phyloP scores from a whole-genome alignment of 1,140 invertebrate species.

The Neodiprion lecontei region DNA sequence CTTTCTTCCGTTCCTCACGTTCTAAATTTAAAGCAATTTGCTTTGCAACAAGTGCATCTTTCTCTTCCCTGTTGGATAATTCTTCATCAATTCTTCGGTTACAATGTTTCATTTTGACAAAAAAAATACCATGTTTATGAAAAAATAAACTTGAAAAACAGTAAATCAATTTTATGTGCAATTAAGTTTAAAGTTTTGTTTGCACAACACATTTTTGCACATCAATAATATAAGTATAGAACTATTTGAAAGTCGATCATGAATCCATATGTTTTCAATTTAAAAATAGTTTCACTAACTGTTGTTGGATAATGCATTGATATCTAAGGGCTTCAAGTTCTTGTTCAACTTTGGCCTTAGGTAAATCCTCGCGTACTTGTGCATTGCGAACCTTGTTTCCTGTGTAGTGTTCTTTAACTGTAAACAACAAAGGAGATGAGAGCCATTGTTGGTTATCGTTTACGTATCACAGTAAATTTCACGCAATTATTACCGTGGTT shows the following conservation, averaged over 20 bases:
- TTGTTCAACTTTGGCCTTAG: constrained; percentile 84
- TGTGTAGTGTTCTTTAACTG: constrained; percentile 83
- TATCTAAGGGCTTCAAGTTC: constrained; percentile 72
- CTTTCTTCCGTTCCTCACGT: constrained; percentile 66
- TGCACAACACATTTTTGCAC: too few species aligned
- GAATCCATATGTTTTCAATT: background rate
- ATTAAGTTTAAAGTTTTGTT: background rate
- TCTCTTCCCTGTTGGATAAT: constrained; percentile 67
- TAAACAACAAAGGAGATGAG: constrained; percentile 36
- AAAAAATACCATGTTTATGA: background rate
- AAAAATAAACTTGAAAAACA: constrained; percentile 4
- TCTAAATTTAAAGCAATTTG: constrained; percentile 71
- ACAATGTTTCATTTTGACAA: background rate
- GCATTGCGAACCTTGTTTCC: constrained; percentile 88
- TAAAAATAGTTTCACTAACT: constrained; percentile 58
- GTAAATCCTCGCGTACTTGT: constrained; percentile 87
- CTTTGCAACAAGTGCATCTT: constrained; percentile 72
- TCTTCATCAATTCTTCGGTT: constrained; percentile 4
- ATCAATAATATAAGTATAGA: too few species aligned
- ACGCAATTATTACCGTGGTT: background rate
- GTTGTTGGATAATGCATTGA: constrained; percentile 68
- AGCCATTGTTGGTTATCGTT: constrained; percentile 7
- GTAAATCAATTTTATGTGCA: background rate
- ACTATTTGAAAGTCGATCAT: background rate
- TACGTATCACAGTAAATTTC: background rate